Evolutionary conservation across 2,113 vertebrate genomes (phyloP), one percentile per base, ranked within the genome.

Genomic region (Climacteris rufus): DNA sequence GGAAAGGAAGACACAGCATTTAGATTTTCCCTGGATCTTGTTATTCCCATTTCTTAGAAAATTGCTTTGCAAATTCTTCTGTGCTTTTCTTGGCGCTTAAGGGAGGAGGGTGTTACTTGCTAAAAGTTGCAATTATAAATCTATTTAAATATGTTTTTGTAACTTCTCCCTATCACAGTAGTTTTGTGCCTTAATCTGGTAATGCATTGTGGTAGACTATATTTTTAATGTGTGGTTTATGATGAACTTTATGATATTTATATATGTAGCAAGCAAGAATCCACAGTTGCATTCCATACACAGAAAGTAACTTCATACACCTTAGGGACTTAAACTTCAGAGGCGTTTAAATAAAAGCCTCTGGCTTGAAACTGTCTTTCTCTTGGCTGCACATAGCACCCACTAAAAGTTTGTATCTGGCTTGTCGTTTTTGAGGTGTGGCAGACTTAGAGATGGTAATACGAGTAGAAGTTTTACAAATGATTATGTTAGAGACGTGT

Each of bases 371-470:
- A 78, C 93, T 96, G 74, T 74, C 82, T 97, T 97, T 87, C 94
- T 94, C 88, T 92, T 95, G 96, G 94, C 84, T 96, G 92, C 84
- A 70, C 63, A 64, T 64, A 83, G 93, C 96, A 93, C 97, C 96
- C 92, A 94, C 89, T 45, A 79, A 53, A 95, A 96, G 94, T 91
- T 91, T 93, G 56, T 78, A 88, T 94, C 97, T 98, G 96, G 95
- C 97, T 97, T 53, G 25, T 86, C 64, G 22, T 80, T 91, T 89
- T 64, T 91, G 90, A 97, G 97, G 97, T 56, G 97, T 97, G 97
- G 97, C 71, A 11, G 68, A 31, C 72, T 95, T 84, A 78, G 31
- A 95, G 96, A 93, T 66, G 87, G 87, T 86, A 92, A 89, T 77
- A 20, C 1, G 44, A 96, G 88, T 79, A 95, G 97, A 97, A 96